These are phyloP conservation scores for Toxotes jaculatrix DNA, from an alignment of 2,113 vertebrate species.

Conservation along the genomic window DNA sequence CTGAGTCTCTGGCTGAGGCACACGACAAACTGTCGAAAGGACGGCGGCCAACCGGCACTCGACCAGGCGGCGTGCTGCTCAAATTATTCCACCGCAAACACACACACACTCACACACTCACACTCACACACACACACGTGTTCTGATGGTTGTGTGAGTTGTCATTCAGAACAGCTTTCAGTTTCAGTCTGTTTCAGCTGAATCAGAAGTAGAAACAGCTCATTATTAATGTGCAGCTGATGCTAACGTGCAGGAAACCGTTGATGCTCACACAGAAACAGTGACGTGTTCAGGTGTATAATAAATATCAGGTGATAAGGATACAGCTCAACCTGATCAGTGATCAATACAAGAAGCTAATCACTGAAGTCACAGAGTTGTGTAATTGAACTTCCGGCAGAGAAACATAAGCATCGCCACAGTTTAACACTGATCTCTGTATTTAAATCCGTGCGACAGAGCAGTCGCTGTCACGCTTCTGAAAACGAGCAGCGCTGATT, in stretches of 20 bases:
- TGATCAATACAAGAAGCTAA: too few relatives aligned
- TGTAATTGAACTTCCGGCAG: too few relatives aligned
- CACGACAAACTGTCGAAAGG: constrained; percentile 60
- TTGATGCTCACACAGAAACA: neutral
- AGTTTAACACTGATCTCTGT: neutral
- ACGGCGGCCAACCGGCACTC: constrained; percentile 32
- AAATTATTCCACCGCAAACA: constrained; percentile 24
- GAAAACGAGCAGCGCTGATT: too few relatives aligned
- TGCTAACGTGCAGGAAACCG: neutral
- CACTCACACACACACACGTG: neutral
- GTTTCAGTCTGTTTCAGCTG: neutral
- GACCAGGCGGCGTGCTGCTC: constrained; percentile 43
- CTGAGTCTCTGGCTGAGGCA: constrained; percentile 41
- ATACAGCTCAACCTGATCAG: too few relatives aligned
- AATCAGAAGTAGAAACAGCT: constrained; percentile 13
- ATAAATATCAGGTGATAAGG: too few relatives aligned
- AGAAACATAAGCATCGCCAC: too few relatives aligned
- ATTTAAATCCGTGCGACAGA: neutral
- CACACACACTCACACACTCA: constrained; percentile 3
- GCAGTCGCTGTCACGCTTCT: too few relatives aligned
- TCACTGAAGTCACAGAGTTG: too few relatives aligned
- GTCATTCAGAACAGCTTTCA: constrained; percentile 39
- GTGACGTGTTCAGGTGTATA: too few relatives aligned
- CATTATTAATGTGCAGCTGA: neutral
- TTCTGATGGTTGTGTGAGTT: constrained; percentile 15